These are phyloP conservation scores for Argyresthia albistria DNA, from an alignment of 2,888 invertebrate genomes.

Conservation along the genomic window DNA sequence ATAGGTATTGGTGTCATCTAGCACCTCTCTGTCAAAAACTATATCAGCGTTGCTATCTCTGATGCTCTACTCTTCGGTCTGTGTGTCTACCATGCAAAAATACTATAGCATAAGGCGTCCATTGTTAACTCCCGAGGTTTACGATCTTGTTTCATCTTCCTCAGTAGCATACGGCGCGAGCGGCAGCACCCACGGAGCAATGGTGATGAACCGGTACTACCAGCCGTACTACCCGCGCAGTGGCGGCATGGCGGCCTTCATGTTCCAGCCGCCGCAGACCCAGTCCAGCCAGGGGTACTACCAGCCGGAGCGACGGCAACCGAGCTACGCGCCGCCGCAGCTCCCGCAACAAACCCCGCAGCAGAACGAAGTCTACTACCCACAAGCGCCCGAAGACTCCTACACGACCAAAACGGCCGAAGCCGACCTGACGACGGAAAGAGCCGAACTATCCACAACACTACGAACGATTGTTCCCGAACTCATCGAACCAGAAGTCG, in stretches of 20 bases:
- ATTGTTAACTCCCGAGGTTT: too few relatives aligned
- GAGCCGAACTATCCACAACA: constrained; percentile 39
- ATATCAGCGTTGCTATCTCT: too few relatives aligned
- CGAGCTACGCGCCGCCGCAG: constrained; percentile 26
- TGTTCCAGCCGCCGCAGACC: constrained; percentile 44
- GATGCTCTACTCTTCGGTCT: too few relatives aligned
- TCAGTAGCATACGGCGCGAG: constrained; percentile 52
- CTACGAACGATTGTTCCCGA: constrained; percentile 33
- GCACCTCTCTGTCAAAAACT: too few relatives aligned
- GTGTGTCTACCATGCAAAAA: too few relatives aligned
- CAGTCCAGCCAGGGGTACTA: constrained; percentile 47
- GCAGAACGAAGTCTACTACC: constrained; percentile 54
- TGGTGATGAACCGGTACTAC: constrained; percentile 58
- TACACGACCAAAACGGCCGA: constrained; percentile 26
- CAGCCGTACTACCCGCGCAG: constrained; percentile 52
- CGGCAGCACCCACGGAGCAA: constrained; percentile 48
- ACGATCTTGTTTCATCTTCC: background rate
- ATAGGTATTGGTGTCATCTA: too few relatives aligned
- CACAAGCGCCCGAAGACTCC: constrained; percentile 19
- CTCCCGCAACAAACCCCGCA: constrained; percentile 30
- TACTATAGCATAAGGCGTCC: too few relatives aligned
- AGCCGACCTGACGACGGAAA: constrained; percentile 30
- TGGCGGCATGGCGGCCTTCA: constrained; percentile 52
- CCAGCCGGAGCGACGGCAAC: constrained; percentile 46
- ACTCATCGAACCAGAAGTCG: constrained; percentile 41